Evolutionary conservation across 2,797 vertebrate species (phyloP), one percentile per base, ranked within the genome.

Genomic region (Coendou prehensilis): DNA sequence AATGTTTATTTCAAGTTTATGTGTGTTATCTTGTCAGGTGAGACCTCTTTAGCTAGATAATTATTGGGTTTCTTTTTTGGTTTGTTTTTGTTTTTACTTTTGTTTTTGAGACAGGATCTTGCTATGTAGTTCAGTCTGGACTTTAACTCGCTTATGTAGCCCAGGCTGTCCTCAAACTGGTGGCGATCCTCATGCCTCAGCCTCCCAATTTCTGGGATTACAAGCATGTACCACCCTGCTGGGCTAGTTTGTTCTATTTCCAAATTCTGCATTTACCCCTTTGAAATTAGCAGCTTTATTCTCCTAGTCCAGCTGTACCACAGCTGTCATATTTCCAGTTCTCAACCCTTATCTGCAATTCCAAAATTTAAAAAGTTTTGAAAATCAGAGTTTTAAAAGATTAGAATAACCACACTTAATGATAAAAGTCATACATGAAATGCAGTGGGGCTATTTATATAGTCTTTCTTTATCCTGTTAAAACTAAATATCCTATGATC

Each of bases 1-100:
- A 89, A 57, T n/a, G 10, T 5, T 92, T 86, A 69, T 81, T 92
- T 87, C 54, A 96, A 52, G 15, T 93, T 67, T 76, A 9, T 76
- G 0, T 37, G 9, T 64, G 22, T 87, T 86, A 81, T 3, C 67
- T 28, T 61, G 4, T 47, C 69, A 61, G 59, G 47, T 87, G 81
- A 96, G 64, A 63, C 11, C 11, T 92, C 30, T 47, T 89, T 83
- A 52, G 69, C 52, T 37, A 78, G 89, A 59, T 45, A 84, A 76
- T 61, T 89, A 79, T 4, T 22, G 6, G 73, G 11, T 28, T 37
- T 50, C 6, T 47, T 47, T 50, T 64, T 69, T 69, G 33, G 14
- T 23, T 75, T 75, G 41, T 37, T 64, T 64, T 64, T 30, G 28
- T 64, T 64, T 64, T 64, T 61, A n/a, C n/a, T n/a, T 67, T 67